phyloP scores from a whole-genome alignment of 2,113 vertebrate genomes.

The Amphiprion ocellaris region DNA sequence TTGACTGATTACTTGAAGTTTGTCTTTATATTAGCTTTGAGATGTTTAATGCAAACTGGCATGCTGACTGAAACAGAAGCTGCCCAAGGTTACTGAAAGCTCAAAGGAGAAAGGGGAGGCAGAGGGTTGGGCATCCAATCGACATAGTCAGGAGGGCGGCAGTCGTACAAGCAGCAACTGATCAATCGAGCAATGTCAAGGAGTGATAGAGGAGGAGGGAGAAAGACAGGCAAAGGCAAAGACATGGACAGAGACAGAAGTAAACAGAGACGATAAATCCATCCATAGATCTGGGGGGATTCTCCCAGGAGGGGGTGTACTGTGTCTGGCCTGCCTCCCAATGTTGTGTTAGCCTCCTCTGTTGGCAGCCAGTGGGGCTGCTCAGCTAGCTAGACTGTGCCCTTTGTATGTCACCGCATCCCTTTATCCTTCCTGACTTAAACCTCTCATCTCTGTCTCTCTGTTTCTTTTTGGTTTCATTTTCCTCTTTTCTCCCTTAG shows the following conservation, averaged over 20 bases:
- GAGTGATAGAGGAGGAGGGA: neutral
- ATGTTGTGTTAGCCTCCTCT: conserved; percentile 24
- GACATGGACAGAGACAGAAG: conserved; percentile 38
- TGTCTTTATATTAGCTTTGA: conserved; percentile 24
- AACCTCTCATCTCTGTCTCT: neutral
- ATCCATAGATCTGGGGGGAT: conserved; percentile 51
- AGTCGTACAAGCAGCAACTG: conserved; percentile 16
- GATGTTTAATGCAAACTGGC: conserved; percentile 12
- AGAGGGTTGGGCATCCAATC: neutral
- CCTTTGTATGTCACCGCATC: conserved; percentile 21
- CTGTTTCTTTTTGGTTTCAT: neutral
- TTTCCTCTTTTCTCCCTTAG: neutral
- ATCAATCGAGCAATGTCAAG: conserved; percentile 50
- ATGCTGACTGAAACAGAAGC: conserved; percentile 24
- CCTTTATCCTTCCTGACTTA: conserved; percentile 4
- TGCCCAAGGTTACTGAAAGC: neutral
- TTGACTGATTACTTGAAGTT: neutral
- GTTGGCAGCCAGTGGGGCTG: conserved; percentile 31
- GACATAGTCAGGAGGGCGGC: conserved; percentile 19
- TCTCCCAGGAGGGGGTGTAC: conserved; percentile 37
- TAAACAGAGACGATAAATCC: conserved; percentile 61
- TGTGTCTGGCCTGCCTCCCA: conserved; percentile 39
- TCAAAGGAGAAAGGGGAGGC: conserved; percentile 16
- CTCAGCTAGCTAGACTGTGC: conserved; percentile 26
- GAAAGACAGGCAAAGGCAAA: conserved; percentile 23